Percentiles rank a stretch among this genome's conserved stretches.
These are phyloP conservation scores for Lucilia sericata DNA, from an alignment of 1,140 invertebrate genomes.

Conservation along the genomic window DNA sequence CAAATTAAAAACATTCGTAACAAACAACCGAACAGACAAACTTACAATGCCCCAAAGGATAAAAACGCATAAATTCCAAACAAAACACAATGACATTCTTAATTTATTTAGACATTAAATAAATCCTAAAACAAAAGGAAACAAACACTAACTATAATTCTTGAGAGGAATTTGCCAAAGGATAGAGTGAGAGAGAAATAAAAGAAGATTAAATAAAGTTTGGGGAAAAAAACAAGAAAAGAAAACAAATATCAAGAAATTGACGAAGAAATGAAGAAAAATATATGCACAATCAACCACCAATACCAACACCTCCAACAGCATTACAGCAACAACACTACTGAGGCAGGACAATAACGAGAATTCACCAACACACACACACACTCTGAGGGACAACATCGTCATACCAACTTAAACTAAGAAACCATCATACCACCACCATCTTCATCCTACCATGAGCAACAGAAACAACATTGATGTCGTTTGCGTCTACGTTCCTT, in stretches of 20 bases:
- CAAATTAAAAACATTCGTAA: constrained; percentile 17
- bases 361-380: not conserved
- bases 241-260: not conserved
- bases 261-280: not conserved
- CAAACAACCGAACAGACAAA: not conserved
- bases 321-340: not conserved
- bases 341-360: not conserved
- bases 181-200: not conserved
- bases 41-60: constrained; percentile 10
- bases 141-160: not conserved
- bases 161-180: not conserved
- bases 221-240: not conserved
- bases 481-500: not conserved
- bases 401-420: not conserved
- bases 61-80: constrained; percentile 5
- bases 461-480: not conserved
- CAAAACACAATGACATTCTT: constrained; percentile 39
- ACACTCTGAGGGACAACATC: no score
- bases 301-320: not conserved
- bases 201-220: not conserved
- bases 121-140: constrained; percentile 28
- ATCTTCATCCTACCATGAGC: constrained; percentile 5
- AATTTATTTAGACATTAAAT: constrained; percentile 38
- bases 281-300: constrained; percentile 13
- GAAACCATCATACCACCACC: not conserved